Base-by-base conservation (phyloP, 2,888 invertebrate genomes). In the Pristionchus mayeri region DNA sequence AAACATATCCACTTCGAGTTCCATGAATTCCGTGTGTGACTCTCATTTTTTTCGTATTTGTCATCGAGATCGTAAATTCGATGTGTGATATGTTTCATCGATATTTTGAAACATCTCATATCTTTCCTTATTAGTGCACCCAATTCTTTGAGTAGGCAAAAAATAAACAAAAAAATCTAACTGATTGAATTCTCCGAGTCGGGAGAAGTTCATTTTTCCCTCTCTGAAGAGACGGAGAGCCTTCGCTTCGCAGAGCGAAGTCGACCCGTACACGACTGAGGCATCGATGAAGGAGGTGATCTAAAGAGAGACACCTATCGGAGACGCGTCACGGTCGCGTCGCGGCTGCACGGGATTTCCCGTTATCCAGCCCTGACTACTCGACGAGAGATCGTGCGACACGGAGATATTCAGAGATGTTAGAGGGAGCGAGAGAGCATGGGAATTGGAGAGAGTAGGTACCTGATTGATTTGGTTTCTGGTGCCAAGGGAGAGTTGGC, bases 401-500 rank as follows among this genome's bases (percentile, higher is more conserved):
- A 7, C n/a, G 7, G 3, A n/a, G 54, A 54, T n/a, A n/a, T n/a
- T n/a, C n/a, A n/a, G n/a, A 54, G n/a, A n/a, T n/a, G 16, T n/a
- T 13, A 24, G 7, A 57, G 1, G 7, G 54, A 7, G 21, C n/a
- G 7, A 18, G n/a, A 21, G 54, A 13, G 18, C 1, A 13, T 21
- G 57, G 11, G 24, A 57, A 57, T 3, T 21, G 16, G n/a, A 60
- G 18, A 2, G 34, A 63, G 3, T 7, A 21, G n/a, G n/a, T 34
- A 84, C 84, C 75, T 97, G 97, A 93, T 97, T 97, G 44, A 97
- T 95, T 94, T 84, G 84, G 44, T 84, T 84, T 16, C 84, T 50
- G 13, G 48, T 34, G 0, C 84, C 84, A 0, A 84, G 84, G 6
- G 44, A 34, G n/a, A 84, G 71, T 37, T 84, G 84, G 3, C 84